Evolutionary conservation across 2,888 invertebrate genomes (phyloP).

Genomic region (Hymenopus coronatus): DNA sequence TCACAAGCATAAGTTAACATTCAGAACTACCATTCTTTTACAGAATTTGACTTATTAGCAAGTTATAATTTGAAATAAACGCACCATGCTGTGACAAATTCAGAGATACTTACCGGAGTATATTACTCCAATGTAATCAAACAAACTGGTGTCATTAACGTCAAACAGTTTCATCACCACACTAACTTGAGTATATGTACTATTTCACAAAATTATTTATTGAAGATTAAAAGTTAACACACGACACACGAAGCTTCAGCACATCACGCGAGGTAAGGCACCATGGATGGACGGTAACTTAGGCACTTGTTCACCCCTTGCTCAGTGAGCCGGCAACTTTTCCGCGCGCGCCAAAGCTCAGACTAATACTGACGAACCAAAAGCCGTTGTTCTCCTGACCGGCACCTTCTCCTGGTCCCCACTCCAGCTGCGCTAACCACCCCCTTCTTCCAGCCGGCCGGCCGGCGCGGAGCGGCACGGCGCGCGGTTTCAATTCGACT

Average conservation of each 20-base stretch:
- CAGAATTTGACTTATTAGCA: no score
- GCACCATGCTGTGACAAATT: neutral
- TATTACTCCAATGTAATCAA: neutral
- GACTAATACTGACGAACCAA: neutral
- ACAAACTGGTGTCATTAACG: neutral
- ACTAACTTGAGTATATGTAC: neutral
- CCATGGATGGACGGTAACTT: neutral
- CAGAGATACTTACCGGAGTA: neutral
- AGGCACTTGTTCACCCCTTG: neutral
- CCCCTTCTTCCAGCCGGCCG: neutral
- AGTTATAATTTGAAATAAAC: no score
- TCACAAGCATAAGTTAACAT: no score
- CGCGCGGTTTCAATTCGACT: no score
- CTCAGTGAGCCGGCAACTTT: neutral
- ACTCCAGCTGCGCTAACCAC: neutral
- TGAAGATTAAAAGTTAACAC: no score
- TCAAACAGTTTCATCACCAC: neutral
- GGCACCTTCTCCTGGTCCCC: neutral
- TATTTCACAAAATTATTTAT: neutral
- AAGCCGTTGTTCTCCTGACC: neutral
- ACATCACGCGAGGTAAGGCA: neutral
- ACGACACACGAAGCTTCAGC: no score
- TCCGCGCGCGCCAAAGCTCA: neutral
- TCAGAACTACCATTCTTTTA: no score
- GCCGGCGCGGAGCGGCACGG: no score